Percentiles rank a stretch among this genome's conserved stretches.
Evolutionary conservation across 2,888 invertebrate genomes (phyloP).

Genomic region (Aplocera efformata): DNA sequence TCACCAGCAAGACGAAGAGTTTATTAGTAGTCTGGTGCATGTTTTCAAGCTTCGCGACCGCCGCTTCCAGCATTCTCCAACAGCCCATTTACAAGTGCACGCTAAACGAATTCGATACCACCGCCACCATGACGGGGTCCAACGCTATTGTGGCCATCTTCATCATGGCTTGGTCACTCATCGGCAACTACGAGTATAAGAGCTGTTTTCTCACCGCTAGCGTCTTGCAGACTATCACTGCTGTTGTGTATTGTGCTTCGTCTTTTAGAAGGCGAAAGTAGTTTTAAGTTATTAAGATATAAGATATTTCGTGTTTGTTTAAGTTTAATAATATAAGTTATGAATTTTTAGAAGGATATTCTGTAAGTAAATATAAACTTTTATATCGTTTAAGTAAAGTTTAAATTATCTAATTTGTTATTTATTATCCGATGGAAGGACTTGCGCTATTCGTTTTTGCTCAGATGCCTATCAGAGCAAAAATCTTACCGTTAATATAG

Average conservation of each 20-base stretch:
- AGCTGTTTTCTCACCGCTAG: constrained; percentile 67
- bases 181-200: constrained; percentile 58
- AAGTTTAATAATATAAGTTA: no score
- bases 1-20: constrained; percentile 50
- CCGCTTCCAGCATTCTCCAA: constrained; percentile 59
- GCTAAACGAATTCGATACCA: constrained; percentile 68
- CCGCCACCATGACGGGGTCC: constrained; percentile 66
- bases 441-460: no score
- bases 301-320: no score
- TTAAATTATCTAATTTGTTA: no score
- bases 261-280: constrained; percentile 63
- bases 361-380: no score
- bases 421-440: no score
- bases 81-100: constrained; percentile 67
- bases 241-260: constrained; percentile 53
- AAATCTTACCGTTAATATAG: no score
- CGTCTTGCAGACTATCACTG: constrained; percentile 55
- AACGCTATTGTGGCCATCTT: constrained; percentile 60
- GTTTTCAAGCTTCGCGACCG: constrained; percentile 63
- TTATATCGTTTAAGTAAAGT: no score
- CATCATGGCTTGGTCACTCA: constrained; percentile 59
- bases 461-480: no score
- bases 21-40: constrained; percentile 68
- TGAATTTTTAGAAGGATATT: no score
- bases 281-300: constrained; percentile 2